phyloP scores from a whole-genome alignment of 2,797 vertebrate genomes.

The Esox masquinongy region DNA sequence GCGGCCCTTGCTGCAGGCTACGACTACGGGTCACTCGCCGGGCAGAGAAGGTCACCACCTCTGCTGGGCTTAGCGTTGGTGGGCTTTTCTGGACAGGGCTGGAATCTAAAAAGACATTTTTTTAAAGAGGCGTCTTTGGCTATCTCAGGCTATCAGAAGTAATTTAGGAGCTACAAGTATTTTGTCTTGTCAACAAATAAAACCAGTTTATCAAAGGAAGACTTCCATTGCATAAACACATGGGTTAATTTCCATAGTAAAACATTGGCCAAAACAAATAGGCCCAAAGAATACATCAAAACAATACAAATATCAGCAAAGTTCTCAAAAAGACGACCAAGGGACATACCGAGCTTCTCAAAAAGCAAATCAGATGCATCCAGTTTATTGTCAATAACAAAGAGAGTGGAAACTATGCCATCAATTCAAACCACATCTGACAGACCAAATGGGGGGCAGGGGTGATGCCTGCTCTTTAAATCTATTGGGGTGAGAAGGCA shows the following conservation, averaged over 20 bases:
- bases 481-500: slow-evolving; percentile 27
- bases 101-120: slow-evolving; percentile 70
- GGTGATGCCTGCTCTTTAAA: slow-evolving; percentile 45
- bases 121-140: slow-evolving; percentile 9
- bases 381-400: slow-evolving; percentile 25
- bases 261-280: neutral
- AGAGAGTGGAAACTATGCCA: slow-evolving; percentile 32
- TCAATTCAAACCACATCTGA: slow-evolving; percentile 42
- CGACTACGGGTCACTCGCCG: slow-evolving; percentile 92
- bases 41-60: slow-evolving; percentile 82
- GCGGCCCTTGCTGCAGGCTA: slow-evolving; percentile 76
- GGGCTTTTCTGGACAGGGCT: slow-evolving; percentile 77
- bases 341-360: neutral
- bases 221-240: neutral
- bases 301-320: neutral
- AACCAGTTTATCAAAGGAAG: neutral
- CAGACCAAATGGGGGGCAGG: slow-evolving; percentile 52
- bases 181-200: neutral
- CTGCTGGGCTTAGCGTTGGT: slow-evolving; percentile 75
- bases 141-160: neutral
- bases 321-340: neutral
- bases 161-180: neutral
- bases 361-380: neutral
- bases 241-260: too few species aligned
- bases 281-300: neutral